Base-by-base conservation (phyloP, 2,888 invertebrate species). In the Phanerotoma sp. region DNA sequence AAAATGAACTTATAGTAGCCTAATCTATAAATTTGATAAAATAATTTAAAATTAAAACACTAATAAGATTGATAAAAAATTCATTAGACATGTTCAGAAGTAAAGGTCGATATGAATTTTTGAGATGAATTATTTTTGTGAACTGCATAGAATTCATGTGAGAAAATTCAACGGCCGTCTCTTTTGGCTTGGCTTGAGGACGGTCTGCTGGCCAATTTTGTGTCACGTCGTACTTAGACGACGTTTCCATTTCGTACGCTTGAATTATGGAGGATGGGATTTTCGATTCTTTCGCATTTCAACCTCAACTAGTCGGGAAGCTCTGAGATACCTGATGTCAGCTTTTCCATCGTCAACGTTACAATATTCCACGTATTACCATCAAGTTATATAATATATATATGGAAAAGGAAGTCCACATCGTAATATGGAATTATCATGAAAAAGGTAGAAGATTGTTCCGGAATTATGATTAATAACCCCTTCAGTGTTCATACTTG, bases 181-280 rank as follows among this genome's bases (percentile, higher is more conserved):
- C 40, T 28, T n/a, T 49, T 18, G 30, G 40, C n/a, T 18, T 49
- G 13, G 15, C 28, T 15, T 49, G 40, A 40, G 38, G 40, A 18
- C 30, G 18, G 30, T 35, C 18, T 32, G 48, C 35, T 49, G 51
- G 28, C 38, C 57, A 59, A 65, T 62, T 60, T 61, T 48, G 58
- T 44, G 45, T 51, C 53, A 60, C 56, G 57, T 54, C 61, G 57
- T 52, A 57, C 59, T 56, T 61, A 62, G 52, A 52, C 56, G 58
- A 57, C 54, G 56, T 63, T 60, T 62, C 60, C 60, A 62, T 60
- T 60, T 60, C 47, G 48, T 33, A 50, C 40, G 48, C 47, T 52
- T 62, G 58, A 65, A 62, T 66, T 60, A 62, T 60, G 49, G 54
- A 38, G 52, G 60, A 48, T 51, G 54, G 48, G 47, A 47, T 60